A percentile compares a stretch with the other conserved stretches of the same genome.
Evolutionary conservation across 2,113 vertebrate species (phyloP).

Genomic region (Gallinago paraguaiae): DNA sequence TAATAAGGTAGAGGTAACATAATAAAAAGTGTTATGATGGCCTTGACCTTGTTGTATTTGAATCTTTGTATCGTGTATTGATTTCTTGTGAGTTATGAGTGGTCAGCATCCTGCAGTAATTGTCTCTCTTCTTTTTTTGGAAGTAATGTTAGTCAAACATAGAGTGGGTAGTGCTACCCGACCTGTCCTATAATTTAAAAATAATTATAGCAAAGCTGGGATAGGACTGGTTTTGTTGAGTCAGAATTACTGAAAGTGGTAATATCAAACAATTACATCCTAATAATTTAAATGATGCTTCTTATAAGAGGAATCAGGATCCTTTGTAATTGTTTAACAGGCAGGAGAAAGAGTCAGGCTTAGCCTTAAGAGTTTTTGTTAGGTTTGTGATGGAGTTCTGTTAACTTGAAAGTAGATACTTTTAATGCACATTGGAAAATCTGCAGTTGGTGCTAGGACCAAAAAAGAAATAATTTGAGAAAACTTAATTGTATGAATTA

Average conservation of each 20-base stretch:
- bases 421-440: background rate
- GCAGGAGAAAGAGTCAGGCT: background rate
- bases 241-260: background rate
- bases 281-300: background rate
- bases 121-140: slow-evolving; percentile 12
- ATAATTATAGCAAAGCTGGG: background rate
- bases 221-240: background rate
- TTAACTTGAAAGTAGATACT: background rate
- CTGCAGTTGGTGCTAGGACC: background rate
- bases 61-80: slow-evolving; percentile 27
- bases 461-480: background rate
- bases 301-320: background rate
- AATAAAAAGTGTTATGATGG: background rate
- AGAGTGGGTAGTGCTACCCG: slow-evolving; percentile 6
- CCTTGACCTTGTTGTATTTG: slow-evolving; percentile 44
- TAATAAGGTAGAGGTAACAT: background rate
- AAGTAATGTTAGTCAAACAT: background rate
- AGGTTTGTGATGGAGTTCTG: background rate
- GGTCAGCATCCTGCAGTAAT: slow-evolving; percentile 22
- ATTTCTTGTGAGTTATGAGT: slow-evolving; percentile 47
- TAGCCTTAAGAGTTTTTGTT: background rate
- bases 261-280: background rate
- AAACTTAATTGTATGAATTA: background rate
- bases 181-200: background rate
- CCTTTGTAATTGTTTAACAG: background rate